These are phyloP conservation scores for Pyrocoelia pectoralis DNA, from an alignment of 2,888 invertebrate genomes.

Conservation along the genomic window DNA sequence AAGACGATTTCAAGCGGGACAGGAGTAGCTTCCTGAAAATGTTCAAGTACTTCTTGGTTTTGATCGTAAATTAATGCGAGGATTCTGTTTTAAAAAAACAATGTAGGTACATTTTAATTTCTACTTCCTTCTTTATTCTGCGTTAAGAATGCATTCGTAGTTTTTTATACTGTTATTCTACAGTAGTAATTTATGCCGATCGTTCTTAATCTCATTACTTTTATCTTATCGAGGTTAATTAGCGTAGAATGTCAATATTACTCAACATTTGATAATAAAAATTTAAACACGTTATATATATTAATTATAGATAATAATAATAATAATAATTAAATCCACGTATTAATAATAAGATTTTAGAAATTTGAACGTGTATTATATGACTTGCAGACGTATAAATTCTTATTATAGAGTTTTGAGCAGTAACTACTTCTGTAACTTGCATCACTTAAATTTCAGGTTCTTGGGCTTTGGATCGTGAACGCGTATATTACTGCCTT, in stretches of 20 bases:
- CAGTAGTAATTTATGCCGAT: no score
- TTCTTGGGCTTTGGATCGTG: background rate
- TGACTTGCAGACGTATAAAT: constrained; percentile 6
- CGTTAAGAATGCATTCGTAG: no score
- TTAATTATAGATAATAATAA: no score
- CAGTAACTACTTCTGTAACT: background rate
- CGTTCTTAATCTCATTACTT: no score
- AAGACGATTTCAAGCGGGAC: background rate
- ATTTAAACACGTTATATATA: no score
- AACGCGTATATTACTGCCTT: background rate
- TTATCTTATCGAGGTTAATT: no score
- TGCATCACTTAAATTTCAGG: background rate
- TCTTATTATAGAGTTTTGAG: constrained; percentile 5
- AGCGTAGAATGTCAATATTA: no score
- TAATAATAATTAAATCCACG: no score
- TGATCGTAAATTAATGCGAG: background rate
- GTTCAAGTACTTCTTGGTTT: background rate
- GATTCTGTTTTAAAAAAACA: background rate
- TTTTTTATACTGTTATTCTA: no score
- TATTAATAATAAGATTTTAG: no score
- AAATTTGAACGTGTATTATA: no score
- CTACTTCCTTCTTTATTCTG: background rate
- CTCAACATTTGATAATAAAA: no score
- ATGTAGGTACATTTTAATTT: background rate
- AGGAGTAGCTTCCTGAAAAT: background rate